Conservation (phyloP, 2,888 invertebrate species). For the Clostera curtula region DNA sequence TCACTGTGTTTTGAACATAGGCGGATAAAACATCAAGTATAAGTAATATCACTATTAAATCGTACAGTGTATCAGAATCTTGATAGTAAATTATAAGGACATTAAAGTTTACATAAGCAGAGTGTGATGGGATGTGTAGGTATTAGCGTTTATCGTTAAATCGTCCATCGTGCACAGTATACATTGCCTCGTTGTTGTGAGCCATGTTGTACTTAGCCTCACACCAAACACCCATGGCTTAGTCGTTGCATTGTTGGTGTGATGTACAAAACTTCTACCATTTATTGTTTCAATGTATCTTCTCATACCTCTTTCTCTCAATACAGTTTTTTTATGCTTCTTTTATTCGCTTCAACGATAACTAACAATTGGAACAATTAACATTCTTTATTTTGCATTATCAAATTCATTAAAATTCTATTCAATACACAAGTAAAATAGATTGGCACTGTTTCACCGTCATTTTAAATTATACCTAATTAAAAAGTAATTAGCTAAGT, state of each 20-base stretch:
- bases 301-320: slow-evolving; percentile 19
- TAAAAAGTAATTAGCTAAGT: slow-evolving; percentile 7
- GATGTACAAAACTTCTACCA: slow-evolving; percentile 40
- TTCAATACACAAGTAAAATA: slow-evolving; percentile 29
- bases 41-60: too few species aligned
- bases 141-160: slow-evolving; percentile 34
- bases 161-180: slow-evolving; percentile 48
- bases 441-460: slow-evolving; percentile 53
- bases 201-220: slow-evolving; percentile 59
- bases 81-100: slow-evolving; percentile 4
- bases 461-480: slow-evolving; percentile 20
- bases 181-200: slow-evolving; percentile 57
- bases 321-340: slow-evolving; percentile 18
- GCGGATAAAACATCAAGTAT: too few species aligned
- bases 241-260: slow-evolving; percentile 66
- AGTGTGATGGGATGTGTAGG: slow-evolving; percentile 41
- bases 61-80: too few species aligned
- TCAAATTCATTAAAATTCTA: slow-evolving; percentile 31
- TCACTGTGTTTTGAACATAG: too few species aligned
- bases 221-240: slow-evolving; percentile 63
- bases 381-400: slow-evolving; percentile 44
- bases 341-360: slow-evolving; percentile 42
- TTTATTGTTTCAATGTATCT: slow-evolving; percentile 28
- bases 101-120: slow-evolving; percentile 25
- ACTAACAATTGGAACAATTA: slow-evolving; percentile 51